Percentiles rank a stretch among this genome's conserved stretches.
phyloP scores from a whole-genome alignment of 2,113 vertebrate species.

The Oreotrochilus melanogaster region DNA sequence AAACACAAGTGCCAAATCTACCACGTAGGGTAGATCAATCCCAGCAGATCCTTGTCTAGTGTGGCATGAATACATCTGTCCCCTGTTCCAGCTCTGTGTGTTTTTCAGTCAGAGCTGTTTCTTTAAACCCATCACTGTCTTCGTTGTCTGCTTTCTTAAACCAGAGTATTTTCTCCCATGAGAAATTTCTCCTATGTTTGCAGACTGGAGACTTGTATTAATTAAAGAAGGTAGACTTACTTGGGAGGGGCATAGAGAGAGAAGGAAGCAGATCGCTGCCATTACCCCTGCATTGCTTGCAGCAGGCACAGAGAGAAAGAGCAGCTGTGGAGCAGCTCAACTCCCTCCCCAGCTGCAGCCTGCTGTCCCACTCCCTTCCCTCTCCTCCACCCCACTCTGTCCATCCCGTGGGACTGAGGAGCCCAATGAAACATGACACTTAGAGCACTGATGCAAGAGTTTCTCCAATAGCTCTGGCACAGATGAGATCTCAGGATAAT shows the following conservation, averaged over 20 bases:
- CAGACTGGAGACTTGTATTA: not conserved
- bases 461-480: not conserved
- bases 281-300: not conserved
- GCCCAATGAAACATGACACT: not conserved
- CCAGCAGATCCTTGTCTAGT: not conserved
- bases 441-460: not conserved
- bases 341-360: not conserved
- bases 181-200: slow-evolving; percentile 9
- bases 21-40: not conserved
- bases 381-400: not conserved
- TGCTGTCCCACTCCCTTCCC: not conserved
- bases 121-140: not conserved
- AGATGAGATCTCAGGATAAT: slow-evolving; percentile 35
- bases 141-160: not conserved
- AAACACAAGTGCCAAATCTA: not conserved
- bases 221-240: not conserved
- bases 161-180: slow-evolving; percentile 1
- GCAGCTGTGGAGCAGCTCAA: not conserved
- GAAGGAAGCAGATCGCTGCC: not conserved
- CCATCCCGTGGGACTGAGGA: not conserved
- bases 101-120: not conserved
- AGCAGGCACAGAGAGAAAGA: not conserved
- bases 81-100: not conserved
- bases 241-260: not conserved
- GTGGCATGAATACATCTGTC: not conserved